A percentile compares a stretch with the other conserved stretches of the same genome.
Conservation (phyloP, 2,888 invertebrate species). For the Parnassius orleans region DNA sequence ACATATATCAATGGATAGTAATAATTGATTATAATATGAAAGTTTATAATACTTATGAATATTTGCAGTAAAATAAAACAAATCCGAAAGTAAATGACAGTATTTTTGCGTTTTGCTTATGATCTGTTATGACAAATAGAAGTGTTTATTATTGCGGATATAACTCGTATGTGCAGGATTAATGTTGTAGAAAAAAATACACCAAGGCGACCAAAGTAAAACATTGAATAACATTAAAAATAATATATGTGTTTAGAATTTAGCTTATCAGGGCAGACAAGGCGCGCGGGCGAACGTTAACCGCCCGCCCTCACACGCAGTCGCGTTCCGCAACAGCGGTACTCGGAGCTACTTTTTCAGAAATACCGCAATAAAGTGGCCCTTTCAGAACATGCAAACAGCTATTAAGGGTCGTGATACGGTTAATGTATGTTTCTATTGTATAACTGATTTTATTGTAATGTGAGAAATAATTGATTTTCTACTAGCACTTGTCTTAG, state of each 20-base stretch:
- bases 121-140: too few relatives aligned
- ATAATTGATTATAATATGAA: too few relatives aligned
- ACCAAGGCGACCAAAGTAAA: slow-evolving; percentile 18
- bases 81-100: too few relatives aligned
- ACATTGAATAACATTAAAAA: slow-evolving; percentile 12
- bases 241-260: slow-evolving; percentile 18
- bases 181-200: background rate
- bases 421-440: slow-evolving; percentile 25
- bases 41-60: too few relatives aligned
- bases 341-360: slow-evolving; percentile 35
- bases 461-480: background rate
- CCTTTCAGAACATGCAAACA: slow-evolving; percentile 53
- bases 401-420: slow-evolving; percentile 48
- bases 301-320: slow-evolving; percentile 49
- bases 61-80: too few relatives aligned
- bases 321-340: slow-evolving; percentile 36
- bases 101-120: too few relatives aligned
- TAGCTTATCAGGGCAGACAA: slow-evolving; percentile 34
- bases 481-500: too few relatives aligned
- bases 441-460: slow-evolving; percentile 23
- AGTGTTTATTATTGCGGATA: too few relatives aligned
- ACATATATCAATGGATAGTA: too few relatives aligned
- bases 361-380: slow-evolving; percentile 48
- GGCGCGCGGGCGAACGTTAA: slow-evolving; percentile 42
- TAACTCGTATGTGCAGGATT: too few relatives aligned